Evolutionary conservation across 2,113 vertebrate genomes (phyloP), one percentile per base, ranked within the genome.

Genomic region (Gobius niger): DNA sequence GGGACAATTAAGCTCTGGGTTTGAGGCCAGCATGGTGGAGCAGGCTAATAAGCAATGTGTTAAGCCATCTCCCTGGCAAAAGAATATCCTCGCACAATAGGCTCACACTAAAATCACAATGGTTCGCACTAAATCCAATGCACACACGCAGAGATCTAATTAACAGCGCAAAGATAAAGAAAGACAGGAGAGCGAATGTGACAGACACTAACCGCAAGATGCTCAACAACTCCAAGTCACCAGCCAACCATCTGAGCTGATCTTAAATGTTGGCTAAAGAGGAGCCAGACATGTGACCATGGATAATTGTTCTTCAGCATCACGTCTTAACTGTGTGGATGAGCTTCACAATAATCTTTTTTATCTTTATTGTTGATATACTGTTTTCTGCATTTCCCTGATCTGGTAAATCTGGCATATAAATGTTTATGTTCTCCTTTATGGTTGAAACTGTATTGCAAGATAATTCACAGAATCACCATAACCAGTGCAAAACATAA

Each of bases 21-120:
- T 90, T 70, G 67, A 57, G 64, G 73, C 75, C 67, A 81, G 73
- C 64, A 49, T 60, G 68, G 79, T 63, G 69, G 76, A 65, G 73
- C 65, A 18, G 78, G 54, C 79, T 87, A 87, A 88, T 87, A 84
- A 88, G 90, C 76, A 83, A 41, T 72, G 47, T 69, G 83, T 78
- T 91, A 91, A 88, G 87, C 85, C 82, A 87, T 84, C 85, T 80
- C 52, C 1, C 76, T 87, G 92, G 93, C 91, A 91, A 60, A 60
- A 59, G 42, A 60, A 60, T n/a, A 41, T 40, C 13, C 56, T 83
- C 83, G 90, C 86, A 92, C 82, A 91, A 90, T 57, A 90, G 80
- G 75, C 81, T 91, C 93, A 89, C 54, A 81, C 42, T 85, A 89
- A 88, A 91, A 87, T 87, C 93, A 91, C 24, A 34, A 34, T 34